phyloP scores from a whole-genome alignment of 2,797 vertebrate genomes.

The Chaenodraco wilsoni region DNA sequence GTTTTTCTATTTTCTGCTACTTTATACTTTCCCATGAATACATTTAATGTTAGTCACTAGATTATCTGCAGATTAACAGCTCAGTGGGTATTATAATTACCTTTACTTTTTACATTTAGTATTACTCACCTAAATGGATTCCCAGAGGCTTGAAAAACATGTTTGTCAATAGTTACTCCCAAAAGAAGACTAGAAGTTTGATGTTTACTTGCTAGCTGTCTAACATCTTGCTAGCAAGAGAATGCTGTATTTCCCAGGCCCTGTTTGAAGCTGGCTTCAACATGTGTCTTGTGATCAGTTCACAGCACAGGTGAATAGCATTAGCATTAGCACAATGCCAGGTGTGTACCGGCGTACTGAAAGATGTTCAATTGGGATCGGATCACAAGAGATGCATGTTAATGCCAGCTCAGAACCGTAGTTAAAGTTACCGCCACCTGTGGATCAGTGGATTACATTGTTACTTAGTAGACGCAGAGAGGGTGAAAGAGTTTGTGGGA shows the following conservation, averaged over 20 bases:
- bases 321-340: too few relatives aligned
- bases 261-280: too few relatives aligned
- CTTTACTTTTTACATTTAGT: not conserved
- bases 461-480: too few relatives aligned
- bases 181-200: not conserved
- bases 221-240: not conserved
- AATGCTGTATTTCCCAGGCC: not conserved
- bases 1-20: not conserved
- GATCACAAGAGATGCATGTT: too few relatives aligned
- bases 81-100: not conserved
- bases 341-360: too few relatives aligned
- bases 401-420: not conserved
- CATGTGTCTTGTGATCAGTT: too few relatives aligned
- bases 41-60: not conserved
- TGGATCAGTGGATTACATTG: not conserved
- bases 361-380: too few relatives aligned
- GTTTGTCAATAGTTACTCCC: not conserved
- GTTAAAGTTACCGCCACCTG: not conserved
- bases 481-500: not conserved
- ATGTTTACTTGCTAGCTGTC: not conserved
- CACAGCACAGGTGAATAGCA: too few relatives aligned
- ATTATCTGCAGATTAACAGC: slow-evolving; percentile 9
- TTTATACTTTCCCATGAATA: not conserved
- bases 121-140: not conserved
- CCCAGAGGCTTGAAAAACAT: not conserved